These are phyloP conservation scores for Agrochola litura DNA, from an alignment of 2,888 invertebrate genomes.

Conservation along the genomic window DNA sequence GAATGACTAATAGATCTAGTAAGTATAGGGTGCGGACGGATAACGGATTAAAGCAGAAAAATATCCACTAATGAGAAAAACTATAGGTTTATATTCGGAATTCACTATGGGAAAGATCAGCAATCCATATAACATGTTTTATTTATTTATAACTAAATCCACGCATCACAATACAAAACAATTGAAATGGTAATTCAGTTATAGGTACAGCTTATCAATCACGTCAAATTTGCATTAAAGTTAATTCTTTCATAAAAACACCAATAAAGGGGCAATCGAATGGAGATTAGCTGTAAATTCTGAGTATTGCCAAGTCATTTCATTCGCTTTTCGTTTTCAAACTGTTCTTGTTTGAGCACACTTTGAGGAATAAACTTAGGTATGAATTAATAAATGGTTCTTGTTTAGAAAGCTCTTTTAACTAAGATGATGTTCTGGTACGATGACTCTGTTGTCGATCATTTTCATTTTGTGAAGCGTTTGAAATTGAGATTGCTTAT, in stretches of 20 bases:
- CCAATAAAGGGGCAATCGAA: conserved; percentile 45
- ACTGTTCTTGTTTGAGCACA: conserved; percentile 25
- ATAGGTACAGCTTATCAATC: conserved; percentile 33
- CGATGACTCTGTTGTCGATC: not conserved
- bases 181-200: conserved; percentile 17
- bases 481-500: not conserved
- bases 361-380: conserved; percentile 8
- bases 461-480: not conserved
- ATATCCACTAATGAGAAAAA: not conserved
- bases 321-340: conserved; percentile 28
- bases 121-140: too few species aligned
- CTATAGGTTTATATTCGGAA: not conserved
- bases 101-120: too few species aligned
- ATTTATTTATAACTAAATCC: not conserved
- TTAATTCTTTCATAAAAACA: conserved; percentile 44
- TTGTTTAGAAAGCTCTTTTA: conserved; percentile 6
- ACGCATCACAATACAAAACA: not conserved
- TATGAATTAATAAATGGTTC: conserved; percentile 2
- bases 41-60: not conserved
- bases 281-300: conserved; percentile 41
- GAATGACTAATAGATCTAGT: not conserved
- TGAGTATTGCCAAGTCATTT: conserved; percentile 42
- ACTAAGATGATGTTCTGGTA: not conserved
- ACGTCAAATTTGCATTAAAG: conserved; percentile 29
- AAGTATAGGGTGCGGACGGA: too few species aligned